Base-by-base conservation (phyloP, 1,140 invertebrate species). In the Papilio helenus region DNA sequence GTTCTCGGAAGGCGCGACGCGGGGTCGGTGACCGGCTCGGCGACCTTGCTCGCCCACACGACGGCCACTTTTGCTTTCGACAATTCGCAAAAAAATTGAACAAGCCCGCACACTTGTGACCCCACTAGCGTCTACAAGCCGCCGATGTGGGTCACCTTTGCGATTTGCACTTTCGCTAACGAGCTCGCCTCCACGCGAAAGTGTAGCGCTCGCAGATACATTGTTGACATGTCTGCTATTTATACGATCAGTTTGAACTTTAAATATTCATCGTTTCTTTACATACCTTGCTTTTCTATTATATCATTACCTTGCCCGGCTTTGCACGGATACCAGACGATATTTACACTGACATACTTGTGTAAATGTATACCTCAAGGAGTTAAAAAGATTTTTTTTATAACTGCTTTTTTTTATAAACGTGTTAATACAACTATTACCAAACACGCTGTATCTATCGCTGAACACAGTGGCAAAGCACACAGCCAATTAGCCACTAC, bases 11-110 rank as follows among this genome's bases (percentile, higher is more conserved):
- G 34, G 76, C 42, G 23, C 18, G 73, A 72, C 83, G 79, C 85
- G 87, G 81, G 91, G 90, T 94, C 89, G 86, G 87, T 83, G 93
- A 82, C 91, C 91, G 92, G 87, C 87, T 88, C 85, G 83, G 86
- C 92, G 93, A 94, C 93, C 92, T 93, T 93, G 92, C 88, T 93
- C 92, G 93, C 93, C 91, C 93, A 93, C 93, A 93, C 79, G 61
- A 80, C 88, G 88, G 81, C 91, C 89, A 94, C 93, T 94, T 93
- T 94, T 94, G 90, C 93, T 94, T 93, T 94, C 93, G 90, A 84
- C 85, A 88, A 88, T 89, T 88, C 90, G 91, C 92, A 94, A 93
- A 94, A 93, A 93, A 93, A 79, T 80, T 79, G 71, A 82, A 49
- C 81, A 74, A 72, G 58, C 55, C 81, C 61, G 58, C 34, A 51